Conservation (phyloP, 2,888 invertebrate species). For the Teinopalpus imperialis region DNA sequence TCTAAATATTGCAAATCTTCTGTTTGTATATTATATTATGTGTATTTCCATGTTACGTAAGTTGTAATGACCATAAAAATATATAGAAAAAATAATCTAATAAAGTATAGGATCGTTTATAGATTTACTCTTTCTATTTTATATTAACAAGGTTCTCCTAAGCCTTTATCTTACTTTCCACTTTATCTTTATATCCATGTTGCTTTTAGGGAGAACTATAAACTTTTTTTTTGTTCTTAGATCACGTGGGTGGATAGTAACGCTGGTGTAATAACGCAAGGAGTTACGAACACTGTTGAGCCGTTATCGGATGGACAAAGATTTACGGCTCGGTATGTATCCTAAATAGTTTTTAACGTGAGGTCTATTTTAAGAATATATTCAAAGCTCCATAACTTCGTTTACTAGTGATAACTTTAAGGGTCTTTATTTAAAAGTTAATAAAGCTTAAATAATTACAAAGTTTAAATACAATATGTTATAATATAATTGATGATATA, state of each 20-base stretch:
- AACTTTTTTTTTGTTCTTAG: conserved; percentile 59
- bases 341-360: not conserved
- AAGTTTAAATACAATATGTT: too few relatives aligned
- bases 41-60: too few relatives aligned
- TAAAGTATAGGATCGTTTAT: conserved; percentile 1
- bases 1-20: too few relatives aligned
- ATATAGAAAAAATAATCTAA: conserved; percentile 7
- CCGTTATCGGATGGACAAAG: conserved; percentile 90
- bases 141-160: conserved; percentile 1
- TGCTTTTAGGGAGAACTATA: conserved; percentile 11
- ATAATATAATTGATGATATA: too few relatives aligned
- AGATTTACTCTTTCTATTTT: not conserved
- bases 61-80: not conserved
- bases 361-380: not conserved
- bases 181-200: conserved; percentile 18
- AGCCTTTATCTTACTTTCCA: too few relatives aligned
- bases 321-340: conserved; percentile 85
- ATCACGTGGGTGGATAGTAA: conserved; percentile 96
- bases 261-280: conserved; percentile 91
- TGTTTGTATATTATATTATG: too few relatives aligned
- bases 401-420: too few relatives aligned
- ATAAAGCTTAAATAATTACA: too few relatives aligned
- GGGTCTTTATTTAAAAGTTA: too few relatives aligned
- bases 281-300: conserved; percentile 89
- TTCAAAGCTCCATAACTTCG: not conserved